Conservation (phyloP, 2,888 invertebrate species). For the Netelia virgata region DNA sequence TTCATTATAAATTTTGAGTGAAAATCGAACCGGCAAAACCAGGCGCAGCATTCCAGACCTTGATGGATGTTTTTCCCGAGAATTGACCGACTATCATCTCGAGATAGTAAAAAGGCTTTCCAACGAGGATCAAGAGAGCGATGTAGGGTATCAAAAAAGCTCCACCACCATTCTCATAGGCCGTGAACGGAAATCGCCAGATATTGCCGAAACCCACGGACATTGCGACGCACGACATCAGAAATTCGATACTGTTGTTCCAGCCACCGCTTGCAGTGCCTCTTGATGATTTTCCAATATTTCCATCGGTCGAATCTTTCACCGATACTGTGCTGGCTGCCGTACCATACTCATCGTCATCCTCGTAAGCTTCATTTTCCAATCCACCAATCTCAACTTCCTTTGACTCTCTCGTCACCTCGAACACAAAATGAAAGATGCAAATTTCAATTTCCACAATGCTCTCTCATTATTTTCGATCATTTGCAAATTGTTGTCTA, state of each 20-base stretch:
- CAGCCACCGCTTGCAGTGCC: constrained; percentile 81
- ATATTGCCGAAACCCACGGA: constrained; percentile 90
- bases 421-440: neutral
- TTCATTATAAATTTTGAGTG: neutral
- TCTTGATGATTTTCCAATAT: constrained; percentile 8
- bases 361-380: constrained; percentile 54
- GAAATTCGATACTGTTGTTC: constrained; percentile 88
- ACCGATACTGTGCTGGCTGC: neutral
- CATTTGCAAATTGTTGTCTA: too few species aligned
- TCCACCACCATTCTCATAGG: constrained; percentile 89
- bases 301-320: constrained; percentile 19
- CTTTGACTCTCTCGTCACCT: constrained; percentile 9
- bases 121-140: constrained; percentile 89
- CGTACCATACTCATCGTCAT: constrained; percentile 23
- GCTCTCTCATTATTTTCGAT: too few species aligned
- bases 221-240: constrained; percentile 89
- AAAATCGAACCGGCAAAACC: constrained; percentile 83
- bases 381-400: constrained; percentile 1
- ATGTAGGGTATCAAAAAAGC: constrained; percentile 90
- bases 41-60: constrained; percentile 90
- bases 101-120: constrained; percentile 93
- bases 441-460: neutral
- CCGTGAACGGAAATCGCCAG: constrained; percentile 90
- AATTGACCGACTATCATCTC: constrained; percentile 95
- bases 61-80: constrained; percentile 91